phyloP scores from a whole-genome alignment of 2,113 vertebrate species.

The Oreotrochilus melanogaster region DNA sequence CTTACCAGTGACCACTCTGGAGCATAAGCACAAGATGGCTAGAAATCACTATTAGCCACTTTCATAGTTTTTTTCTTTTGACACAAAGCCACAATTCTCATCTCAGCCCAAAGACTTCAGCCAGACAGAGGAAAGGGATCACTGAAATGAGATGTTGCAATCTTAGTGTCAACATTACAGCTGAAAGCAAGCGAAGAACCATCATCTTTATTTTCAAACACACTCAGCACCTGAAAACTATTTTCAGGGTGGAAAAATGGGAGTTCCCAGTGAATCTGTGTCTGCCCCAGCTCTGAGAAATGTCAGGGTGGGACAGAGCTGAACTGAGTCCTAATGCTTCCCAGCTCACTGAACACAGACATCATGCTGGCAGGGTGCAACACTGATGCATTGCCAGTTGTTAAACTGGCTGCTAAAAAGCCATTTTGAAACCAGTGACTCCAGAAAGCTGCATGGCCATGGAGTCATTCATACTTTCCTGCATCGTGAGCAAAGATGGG shows the following conservation, averaged over 20 bases:
- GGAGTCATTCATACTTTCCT: not conserved
- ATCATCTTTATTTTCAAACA: not conserved
- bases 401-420: not conserved
- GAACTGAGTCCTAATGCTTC: not conserved
- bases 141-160: not conserved
- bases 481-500: not conserved
- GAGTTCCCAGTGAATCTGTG: not conserved
- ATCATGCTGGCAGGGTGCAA: not conserved
- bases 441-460: not conserved
- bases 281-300: not conserved
- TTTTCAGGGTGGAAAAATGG: not conserved
- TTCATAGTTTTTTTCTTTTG: not conserved
- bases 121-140: not conserved
- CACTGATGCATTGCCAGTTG: not conserved
- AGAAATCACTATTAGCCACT: not conserved
- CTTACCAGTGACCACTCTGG: fast-evolving
- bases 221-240: not conserved
- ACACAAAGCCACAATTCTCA: not conserved
- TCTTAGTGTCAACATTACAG: not conserved
- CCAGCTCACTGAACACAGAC: not conserved
- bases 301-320: not conserved
- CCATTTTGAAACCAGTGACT: not conserved
- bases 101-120: not conserved
- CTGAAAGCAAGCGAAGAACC: not conserved
- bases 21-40: fast-evolving